Evolutionary conservation across 2,113 vertebrate genomes (phyloP), one percentile per base, ranked within the genome.

Genomic region (Fregetta grallaria): DNA sequence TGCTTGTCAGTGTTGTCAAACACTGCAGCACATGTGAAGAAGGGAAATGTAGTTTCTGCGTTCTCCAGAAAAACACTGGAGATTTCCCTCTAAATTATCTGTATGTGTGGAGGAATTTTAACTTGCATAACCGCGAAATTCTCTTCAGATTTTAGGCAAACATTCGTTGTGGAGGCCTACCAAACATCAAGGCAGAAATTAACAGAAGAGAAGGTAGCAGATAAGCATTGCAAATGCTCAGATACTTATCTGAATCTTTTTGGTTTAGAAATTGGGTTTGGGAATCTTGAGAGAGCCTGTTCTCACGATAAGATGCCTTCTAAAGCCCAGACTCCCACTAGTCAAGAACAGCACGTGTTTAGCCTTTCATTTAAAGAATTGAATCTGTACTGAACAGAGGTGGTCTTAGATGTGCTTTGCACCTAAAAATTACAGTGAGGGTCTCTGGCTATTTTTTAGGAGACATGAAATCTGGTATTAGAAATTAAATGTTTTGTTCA

Each of bases 201-300:
- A 91, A 18, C 29, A 50, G 83, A 66, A 70, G 84, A 95, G 27
- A 84, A 86, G 50, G 66, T 79, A 86, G 67, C 71, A 96, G 95
- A 97, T 97, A 96, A 97, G 95, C 95, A 96, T 96, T 96, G 96
- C 97, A 97, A 96, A 97, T 97, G 81, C 85, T 91, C 63, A 94
- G 94, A 96, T 97, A 93, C 49, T 93, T 91, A 96, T 95, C 97
- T 96, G 87, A 88, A 55, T 80, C 93, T 71, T 96, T 96, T 92
- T 94, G 74, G 87, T 96, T 93, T 96, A 95, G 96, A 90, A 95
- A 96, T 93, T 67, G 77, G 23, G 59, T 95, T 97, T 97, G 94
- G 91, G 96, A 96, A 97, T 88, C 94, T 86, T 42, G 81, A 76
- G 91, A 83, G 84, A n/a, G 42, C 58, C 71, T 70, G 89, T 97